Conservation (phyloP, 2,888 invertebrate genomes). For the Stenchaetothrips biformis region DNA sequence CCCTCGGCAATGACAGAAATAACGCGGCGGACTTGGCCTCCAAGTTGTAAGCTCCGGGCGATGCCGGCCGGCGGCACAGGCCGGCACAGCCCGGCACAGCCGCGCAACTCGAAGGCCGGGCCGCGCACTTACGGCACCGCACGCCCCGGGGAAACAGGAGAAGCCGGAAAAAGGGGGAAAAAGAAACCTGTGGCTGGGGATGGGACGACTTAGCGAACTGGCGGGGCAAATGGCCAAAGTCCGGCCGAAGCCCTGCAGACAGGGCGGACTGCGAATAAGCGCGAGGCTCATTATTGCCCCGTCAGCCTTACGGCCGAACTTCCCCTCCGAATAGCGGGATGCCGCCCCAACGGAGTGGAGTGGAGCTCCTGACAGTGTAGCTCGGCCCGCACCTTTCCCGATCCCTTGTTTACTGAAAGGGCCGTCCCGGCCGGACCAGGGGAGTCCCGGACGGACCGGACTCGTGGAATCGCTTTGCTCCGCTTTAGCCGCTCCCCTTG, state of each 20-base stretch:
- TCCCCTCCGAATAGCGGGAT: neutral
- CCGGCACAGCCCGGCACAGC: too few relatives aligned
- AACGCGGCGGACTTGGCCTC: neutral
- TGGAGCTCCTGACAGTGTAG: too few relatives aligned
- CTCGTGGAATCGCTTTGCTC: too few relatives aligned
- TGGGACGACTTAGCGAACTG: slow-evolving; percentile 20
- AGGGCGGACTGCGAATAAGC: neutral
- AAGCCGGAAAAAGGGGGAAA: neutral
- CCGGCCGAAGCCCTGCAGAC: neutral
- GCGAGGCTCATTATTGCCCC: slow-evolving; percentile 15
- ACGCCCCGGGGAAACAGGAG: neutral
- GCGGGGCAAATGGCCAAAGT: slow-evolving; percentile 17
- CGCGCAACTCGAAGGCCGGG: too few relatives aligned
- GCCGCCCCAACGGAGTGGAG: too few relatives aligned
- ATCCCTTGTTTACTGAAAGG: too few relatives aligned
- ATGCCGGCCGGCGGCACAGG: neutral
- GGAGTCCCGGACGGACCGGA: too few relatives aligned
- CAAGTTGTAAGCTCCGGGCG: neutral
- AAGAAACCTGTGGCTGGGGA: neutral
- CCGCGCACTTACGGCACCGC: too few relatives aligned
- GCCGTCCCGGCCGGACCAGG: too few relatives aligned
- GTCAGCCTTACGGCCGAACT: slow-evolving; percentile 18
- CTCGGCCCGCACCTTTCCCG: too few relatives aligned
- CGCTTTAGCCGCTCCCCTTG: too few relatives aligned
- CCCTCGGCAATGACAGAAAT: neutral